Percentiles rank a stretch among this genome's conserved stretches.
Evolutionary conservation across 2,797 vertebrate genomes (phyloP).

Genomic region (Carcharodon carcharias): DNA sequence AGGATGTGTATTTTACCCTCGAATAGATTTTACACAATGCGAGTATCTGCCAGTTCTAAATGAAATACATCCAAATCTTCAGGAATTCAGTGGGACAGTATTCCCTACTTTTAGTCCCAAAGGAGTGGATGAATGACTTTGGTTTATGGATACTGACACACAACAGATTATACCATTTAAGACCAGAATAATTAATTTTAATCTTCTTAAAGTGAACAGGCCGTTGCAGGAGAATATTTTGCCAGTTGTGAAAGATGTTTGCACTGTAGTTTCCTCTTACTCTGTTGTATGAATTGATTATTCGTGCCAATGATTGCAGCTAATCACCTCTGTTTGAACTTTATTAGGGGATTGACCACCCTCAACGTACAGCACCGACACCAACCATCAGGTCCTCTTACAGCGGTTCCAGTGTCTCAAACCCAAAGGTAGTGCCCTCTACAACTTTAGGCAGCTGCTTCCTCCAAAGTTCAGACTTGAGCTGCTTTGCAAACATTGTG

Average conservation of each 20-base stretch:
- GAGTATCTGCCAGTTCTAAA: background rate
- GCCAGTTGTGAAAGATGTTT: background rate
- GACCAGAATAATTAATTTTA: background rate
- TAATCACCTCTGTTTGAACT: background rate
- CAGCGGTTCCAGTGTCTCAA: slow-evolving; percentile 74
- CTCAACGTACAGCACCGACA: slow-evolving; percentile 72
- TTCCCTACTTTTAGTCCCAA: background rate
- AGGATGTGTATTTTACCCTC: background rate
- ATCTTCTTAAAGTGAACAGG: background rate
- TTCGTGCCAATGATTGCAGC: background rate
- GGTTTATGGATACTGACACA: background rate
- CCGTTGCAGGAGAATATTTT: background rate
- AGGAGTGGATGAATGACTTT: background rate
- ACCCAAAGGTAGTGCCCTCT: slow-evolving; percentile 69
- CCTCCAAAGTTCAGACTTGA: background rate
- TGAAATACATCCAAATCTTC: background rate
- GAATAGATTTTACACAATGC: background rate
- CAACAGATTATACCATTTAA: background rate
- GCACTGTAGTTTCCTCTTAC: background rate
- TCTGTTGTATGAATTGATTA: background rate
- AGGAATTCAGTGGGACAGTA: background rate
- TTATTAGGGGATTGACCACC: slow-evolving; percentile 68
- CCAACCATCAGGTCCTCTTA: slow-evolving; percentile 79
- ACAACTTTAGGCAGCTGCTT: background rate
- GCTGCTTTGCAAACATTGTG: background rate